Evolutionary conservation across 2,888 invertebrate genomes (phyloP).

Genomic region (Epinotia ramella): DNA sequence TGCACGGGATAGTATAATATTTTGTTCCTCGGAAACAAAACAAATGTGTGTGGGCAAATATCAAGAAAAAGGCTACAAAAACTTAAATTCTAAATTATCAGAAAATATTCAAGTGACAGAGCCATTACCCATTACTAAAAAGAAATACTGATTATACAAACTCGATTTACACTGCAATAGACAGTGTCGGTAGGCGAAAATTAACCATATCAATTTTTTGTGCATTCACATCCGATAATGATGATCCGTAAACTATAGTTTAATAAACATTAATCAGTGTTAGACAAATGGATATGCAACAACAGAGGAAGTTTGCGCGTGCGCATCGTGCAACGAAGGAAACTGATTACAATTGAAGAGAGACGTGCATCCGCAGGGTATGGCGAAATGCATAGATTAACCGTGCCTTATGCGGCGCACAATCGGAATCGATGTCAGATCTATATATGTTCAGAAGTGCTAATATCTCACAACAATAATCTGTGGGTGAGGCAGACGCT

Average conservation of each 20-base stretch:
- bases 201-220: not conserved
- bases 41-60: too few relatives aligned
- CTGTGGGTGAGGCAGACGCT: too few relatives aligned
- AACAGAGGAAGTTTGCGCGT: conserved; percentile 33
- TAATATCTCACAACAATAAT: not conserved
- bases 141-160: too few relatives aligned
- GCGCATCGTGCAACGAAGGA: conserved; percentile 29
- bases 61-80: too few relatives aligned
- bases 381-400: conserved; percentile 35
- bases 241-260: not conserved
- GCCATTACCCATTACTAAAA: too few relatives aligned
- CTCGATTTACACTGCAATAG: too few relatives aligned
- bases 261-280: conserved; percentile 5
- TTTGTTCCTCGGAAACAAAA: too few relatives aligned
- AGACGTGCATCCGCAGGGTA: conserved; percentile 31
- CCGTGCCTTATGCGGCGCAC: conserved; percentile 23
- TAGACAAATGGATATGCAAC: not conserved
- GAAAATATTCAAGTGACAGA: too few relatives aligned
- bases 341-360: conserved; percentile 22
- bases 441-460: conserved; percentile 1
- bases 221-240: not conserved
- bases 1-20: too few relatives aligned
- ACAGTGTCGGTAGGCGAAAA: too few relatives aligned
- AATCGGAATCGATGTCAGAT: conserved; percentile 16
- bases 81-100: too few relatives aligned